A percentile compares a stretch with the other conserved stretches of the same genome.
Conservation (phyloP, 64 coral and sea anemone genomes). For the Cladopsammia gracilis region DNA sequence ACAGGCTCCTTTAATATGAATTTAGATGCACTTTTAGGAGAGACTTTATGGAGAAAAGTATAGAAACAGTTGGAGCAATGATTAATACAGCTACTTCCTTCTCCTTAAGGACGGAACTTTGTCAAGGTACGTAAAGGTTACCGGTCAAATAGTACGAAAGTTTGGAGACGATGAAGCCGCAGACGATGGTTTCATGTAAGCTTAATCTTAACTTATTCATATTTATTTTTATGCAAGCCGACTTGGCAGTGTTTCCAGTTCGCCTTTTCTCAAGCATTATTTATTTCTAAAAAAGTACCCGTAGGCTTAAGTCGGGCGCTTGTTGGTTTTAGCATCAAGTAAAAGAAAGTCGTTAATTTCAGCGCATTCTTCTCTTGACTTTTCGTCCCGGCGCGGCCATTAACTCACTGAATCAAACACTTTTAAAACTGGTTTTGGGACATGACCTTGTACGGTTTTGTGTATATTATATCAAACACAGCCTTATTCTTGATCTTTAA, state of each 20-base stretch:
- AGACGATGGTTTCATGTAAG: background rate
- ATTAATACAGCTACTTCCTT: background rate
- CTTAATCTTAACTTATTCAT: too few species aligned
- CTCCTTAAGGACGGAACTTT: conserved; percentile 12
- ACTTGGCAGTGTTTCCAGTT: background rate
- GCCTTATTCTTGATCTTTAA: background rate
- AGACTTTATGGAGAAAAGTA: conserved; percentile 21
- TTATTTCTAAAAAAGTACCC: background rate
- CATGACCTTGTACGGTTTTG: background rate
- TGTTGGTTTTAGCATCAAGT: background rate
- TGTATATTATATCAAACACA: background rate
- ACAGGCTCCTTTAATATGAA: conserved; percentile 11
- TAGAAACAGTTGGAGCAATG: background rate
- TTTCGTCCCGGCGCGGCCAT: conserved; percentile 12
- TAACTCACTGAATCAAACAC: background rate
- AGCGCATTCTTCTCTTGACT: conserved; percentile 4
- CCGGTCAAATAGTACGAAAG: background rate
- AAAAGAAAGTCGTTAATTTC: background rate
- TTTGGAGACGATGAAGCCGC: background rate
- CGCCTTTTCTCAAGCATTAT: background rate
- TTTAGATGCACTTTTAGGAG: background rate
- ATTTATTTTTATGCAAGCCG: background rate
- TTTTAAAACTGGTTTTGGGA: background rate
- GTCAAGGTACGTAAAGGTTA: conserved; percentile 2
- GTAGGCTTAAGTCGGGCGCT: background rate